Conservation (phyloP, 2,888 invertebrate genomes). For the Cancer borealis region DNA sequence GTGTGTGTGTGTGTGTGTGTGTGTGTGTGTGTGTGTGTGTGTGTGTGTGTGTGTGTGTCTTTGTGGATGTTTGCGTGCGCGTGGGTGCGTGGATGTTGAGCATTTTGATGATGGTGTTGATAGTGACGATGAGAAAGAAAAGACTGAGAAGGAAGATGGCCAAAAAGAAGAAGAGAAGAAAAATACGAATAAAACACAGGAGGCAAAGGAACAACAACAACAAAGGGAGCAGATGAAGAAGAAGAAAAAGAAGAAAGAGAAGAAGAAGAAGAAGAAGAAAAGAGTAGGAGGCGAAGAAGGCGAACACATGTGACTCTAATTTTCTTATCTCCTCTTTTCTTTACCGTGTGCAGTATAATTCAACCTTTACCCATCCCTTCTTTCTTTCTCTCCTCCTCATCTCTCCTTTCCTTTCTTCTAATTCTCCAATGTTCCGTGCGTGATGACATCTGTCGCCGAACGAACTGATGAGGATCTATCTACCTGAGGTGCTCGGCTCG, state of each 20-base stretch:
- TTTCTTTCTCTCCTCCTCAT: not conserved
- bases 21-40: conserved; percentile 38
- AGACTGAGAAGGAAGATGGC: not conserved
- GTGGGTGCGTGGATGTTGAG: not conserved
- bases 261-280: not conserved
- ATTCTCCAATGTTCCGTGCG: not conserved
- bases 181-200: not conserved
- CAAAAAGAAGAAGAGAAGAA: not conserved
- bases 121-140: not conserved
- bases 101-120: not conserved
- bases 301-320: not conserved
- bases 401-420: not conserved
- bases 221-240: not conserved
- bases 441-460: conserved; percentile 22
- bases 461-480: not conserved
- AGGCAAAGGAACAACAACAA: not conserved
- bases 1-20: conserved; percentile 47
- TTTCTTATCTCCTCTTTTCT: not conserved
- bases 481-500: not conserved
- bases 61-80: conserved; percentile 49
- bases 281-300: not conserved
- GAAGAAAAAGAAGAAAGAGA: not conserved
- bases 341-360: not conserved
- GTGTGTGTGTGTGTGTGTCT: conserved; percentile 52
- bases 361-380: not conserved